Evolutionary conservation across 2,797 vertebrate species (phyloP).

Genomic region (Heteromormyrus szaboi): DNA sequence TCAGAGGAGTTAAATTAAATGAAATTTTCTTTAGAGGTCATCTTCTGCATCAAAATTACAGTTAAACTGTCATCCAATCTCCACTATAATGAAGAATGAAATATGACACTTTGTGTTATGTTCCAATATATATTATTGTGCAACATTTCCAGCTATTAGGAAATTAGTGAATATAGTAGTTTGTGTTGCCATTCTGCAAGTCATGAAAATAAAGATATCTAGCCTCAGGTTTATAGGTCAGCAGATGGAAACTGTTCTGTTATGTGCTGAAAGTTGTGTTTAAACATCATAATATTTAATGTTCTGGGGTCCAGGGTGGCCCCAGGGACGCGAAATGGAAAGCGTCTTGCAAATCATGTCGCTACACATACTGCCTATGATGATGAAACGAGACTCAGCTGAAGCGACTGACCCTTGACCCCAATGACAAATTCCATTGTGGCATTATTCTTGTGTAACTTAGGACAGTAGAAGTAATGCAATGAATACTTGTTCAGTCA

Average conservation of each 20-base stretch:
- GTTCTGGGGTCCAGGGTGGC: background rate
- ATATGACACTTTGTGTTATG: background rate
- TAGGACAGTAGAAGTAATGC: slow-evolving; percentile 15
- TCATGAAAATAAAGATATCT: background rate
- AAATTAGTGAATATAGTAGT: background rate
- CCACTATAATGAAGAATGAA: background rate
- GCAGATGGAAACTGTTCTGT: background rate
- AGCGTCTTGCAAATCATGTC: slow-evolving; percentile 30
- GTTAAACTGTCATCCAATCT: background rate
- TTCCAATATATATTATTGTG: background rate
- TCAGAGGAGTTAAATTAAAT: background rate
- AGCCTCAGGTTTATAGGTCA: background rate
- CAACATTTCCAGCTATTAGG: background rate
- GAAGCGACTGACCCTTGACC: slow-evolving; percentile 35
- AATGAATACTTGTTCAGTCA: background rate
- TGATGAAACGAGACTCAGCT: background rate
- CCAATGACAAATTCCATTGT: slow-evolving; percentile 30
- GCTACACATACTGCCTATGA: slow-evolving; percentile 20
- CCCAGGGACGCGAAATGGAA: slow-evolving; percentile 31
- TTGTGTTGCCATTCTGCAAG: background rate
- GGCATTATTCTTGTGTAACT: slow-evolving; percentile 39
- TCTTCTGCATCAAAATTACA: background rate
- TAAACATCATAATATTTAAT: background rate
- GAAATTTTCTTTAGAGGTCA: background rate
- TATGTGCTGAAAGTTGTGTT: background rate